A percentile compares a stretch with the other conserved stretches of the same genome.
These are phyloP conservation scores for Atractosteus spatula DNA, from an alignment of 2,113 vertebrate species.

Conservation along the genomic window DNA sequence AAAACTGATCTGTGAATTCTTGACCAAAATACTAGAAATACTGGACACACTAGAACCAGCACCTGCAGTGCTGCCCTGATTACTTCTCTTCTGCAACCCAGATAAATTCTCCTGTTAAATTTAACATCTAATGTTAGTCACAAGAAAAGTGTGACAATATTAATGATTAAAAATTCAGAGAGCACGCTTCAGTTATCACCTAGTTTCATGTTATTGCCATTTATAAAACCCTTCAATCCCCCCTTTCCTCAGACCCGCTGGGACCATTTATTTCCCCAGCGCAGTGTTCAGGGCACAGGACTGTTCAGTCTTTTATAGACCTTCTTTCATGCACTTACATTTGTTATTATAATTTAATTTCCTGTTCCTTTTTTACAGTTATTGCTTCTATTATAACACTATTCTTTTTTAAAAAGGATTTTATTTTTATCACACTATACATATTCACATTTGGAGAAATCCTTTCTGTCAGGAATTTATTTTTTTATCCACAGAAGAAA, in stretches of 20 bases:
- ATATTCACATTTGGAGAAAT: too few relatives aligned
- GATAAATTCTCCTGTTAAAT: neutral
- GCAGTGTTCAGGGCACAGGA: too few relatives aligned
- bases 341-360: too few relatives aligned
- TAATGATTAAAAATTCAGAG: constrained; percentile 52
- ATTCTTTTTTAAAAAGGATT: too few relatives aligned
- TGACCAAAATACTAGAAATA: too few relatives aligned
- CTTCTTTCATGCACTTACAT: too few relatives aligned
- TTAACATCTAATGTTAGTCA: neutral
- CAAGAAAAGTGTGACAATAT: neutral
- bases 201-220: neutral
- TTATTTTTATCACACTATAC: too few relatives aligned
- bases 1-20: neutral
- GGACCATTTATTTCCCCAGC: constrained; percentile 3
- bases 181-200: constrained; percentile 27
- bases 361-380: too few relatives aligned
- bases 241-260: neutral
- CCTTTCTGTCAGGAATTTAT: too few relatives aligned
- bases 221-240: neutral
- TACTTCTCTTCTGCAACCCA: neutral
- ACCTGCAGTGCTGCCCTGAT: neutral
- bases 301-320: too few relatives aligned
- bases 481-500: too few relatives aligned
- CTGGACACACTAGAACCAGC: neutral
- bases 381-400: too few relatives aligned